These are phyloP conservation scores for Pristis pectinata DNA, from an alignment of 2,797 vertebrate species.

Conservation along the genomic window DNA sequence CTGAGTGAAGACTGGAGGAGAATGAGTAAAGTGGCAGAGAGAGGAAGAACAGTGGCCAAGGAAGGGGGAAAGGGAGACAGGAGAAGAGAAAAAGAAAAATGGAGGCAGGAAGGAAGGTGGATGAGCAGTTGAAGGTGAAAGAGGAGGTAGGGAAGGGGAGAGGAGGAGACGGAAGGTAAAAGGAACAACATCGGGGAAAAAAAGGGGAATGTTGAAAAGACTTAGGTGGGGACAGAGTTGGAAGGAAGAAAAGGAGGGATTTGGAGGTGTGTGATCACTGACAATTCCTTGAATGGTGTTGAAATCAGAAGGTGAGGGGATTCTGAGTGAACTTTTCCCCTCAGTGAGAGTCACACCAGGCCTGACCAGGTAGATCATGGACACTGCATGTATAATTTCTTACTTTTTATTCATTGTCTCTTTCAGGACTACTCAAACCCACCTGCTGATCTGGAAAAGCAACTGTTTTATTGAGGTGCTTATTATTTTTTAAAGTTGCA, in stretches of 20 bases:
- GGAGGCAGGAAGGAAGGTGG: not conserved
- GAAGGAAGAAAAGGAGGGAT: not conserved
- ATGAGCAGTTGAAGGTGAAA: no score
- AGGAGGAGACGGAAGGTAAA: not conserved
- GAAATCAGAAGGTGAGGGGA: not conserved
- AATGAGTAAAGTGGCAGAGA: not conserved
- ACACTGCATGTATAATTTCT: no score
- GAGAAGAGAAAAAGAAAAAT: not conserved
- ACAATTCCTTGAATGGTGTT: not conserved
- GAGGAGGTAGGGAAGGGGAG: not conserved
- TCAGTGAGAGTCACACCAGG: not conserved
- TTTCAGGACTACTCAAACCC: not conserved
- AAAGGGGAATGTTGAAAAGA: not conserved
- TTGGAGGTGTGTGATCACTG: not conserved
- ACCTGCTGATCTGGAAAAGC: not conserved
- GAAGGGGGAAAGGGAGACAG: not conserved
- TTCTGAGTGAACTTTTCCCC: not conserved
- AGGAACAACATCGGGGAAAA: not conserved
- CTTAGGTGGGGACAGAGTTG: not conserved
- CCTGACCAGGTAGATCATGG: not conserved
- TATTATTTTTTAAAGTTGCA: not conserved
- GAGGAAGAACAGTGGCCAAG: not conserved
- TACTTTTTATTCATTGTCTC: not conserved
- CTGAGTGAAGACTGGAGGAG: not conserved
- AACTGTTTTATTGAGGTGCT: not conserved